Percentiles rank a stretch among this genome's conserved stretches.
These are phyloP conservation scores for Polietes domitor DNA, from an alignment of 2,888 invertebrate species.

Conservation along the genomic window DNA sequence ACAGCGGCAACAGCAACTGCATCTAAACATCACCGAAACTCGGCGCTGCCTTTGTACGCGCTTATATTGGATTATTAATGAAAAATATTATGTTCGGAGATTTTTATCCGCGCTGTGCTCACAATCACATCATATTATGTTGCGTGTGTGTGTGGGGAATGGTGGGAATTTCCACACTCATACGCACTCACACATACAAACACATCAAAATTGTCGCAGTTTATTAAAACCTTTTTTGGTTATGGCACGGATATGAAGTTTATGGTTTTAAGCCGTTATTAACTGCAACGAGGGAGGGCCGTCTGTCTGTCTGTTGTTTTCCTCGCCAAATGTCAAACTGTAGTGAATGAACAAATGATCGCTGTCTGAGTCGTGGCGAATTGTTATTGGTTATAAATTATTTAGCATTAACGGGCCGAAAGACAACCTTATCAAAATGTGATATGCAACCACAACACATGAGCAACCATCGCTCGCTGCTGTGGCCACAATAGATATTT, in stretches of 20 bases:
- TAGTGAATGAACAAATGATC: conserved; percentile 31
- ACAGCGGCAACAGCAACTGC: conserved; percentile 1
- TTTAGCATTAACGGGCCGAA: conserved; percentile 30
- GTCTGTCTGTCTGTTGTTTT: conserved; percentile 9
- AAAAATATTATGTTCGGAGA: conserved; percentile 49
- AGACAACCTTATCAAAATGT: conserved; percentile 19
- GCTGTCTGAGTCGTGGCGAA: not conserved
- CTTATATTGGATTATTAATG: conserved; percentile 54
- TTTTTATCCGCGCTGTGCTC: conserved; percentile 38
- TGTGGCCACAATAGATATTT: not conserved
- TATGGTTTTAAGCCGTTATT: conserved; percentile 45
- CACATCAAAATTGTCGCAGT: conserved; percentile 14
- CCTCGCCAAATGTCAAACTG: conserved; percentile 24
- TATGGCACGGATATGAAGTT: conserved; percentile 30
- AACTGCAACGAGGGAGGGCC: conserved; percentile 6
- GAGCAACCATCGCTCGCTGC: not conserved
- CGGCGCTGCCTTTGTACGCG: conserved; percentile 22
- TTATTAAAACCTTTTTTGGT: conserved; percentile 10
- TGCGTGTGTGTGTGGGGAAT: not conserved
- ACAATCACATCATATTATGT: conserved; percentile 3
- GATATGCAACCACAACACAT: conserved; percentile 8
- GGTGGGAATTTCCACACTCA: conserved; percentile 33
- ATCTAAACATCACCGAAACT: conserved; percentile 39
- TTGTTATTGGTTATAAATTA: conserved; percentile 39
- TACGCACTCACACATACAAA: not conserved